phyloP scores from a whole-genome alignment of 1,140 invertebrate genomes.

The Acyrthosiphon pisum region DNA sequence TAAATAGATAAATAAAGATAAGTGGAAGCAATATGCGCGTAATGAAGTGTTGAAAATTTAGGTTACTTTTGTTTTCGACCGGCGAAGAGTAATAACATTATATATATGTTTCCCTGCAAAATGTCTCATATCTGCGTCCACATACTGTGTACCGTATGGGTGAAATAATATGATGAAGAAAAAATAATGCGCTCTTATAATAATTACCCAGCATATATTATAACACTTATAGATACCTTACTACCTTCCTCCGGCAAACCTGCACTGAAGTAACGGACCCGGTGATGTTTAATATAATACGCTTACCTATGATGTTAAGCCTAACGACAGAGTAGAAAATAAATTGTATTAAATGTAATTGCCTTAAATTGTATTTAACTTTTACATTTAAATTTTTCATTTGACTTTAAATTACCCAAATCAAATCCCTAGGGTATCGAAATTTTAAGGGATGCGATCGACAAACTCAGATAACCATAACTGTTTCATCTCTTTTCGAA shows the following conservation, averaged over 20 bases:
- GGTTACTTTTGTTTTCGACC: too few species aligned
- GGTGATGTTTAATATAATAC: not conserved
- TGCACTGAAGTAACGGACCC: too few species aligned
- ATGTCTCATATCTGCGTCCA: not conserved
- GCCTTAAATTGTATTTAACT: too few species aligned
- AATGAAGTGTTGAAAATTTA: too few species aligned
- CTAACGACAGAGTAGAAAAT: not conserved
- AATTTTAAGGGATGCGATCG: not conserved
- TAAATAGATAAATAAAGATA: too few species aligned
- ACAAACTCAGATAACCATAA: too few species aligned
- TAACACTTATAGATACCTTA: too few species aligned
- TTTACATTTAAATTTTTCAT: not conserved
- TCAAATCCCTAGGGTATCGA: not conserved
- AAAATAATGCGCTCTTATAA: not conserved
- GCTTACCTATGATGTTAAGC: not conserved
- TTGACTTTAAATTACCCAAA: not conserved
- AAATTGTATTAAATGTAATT: too few species aligned
- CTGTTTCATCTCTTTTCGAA: not conserved
- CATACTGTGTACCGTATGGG: not conserved
- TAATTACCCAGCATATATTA: too few species aligned
- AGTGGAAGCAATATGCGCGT: too few species aligned
- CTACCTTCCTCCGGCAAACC: not conserved
- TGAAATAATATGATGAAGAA: not conserved
- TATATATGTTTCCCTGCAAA: not conserved
- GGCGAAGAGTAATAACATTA: too few species aligned